These are phyloP conservation scores for Protodeltote pygarga DNA, from an alignment of 2,888 invertebrate species.

Conservation along the genomic window DNA sequence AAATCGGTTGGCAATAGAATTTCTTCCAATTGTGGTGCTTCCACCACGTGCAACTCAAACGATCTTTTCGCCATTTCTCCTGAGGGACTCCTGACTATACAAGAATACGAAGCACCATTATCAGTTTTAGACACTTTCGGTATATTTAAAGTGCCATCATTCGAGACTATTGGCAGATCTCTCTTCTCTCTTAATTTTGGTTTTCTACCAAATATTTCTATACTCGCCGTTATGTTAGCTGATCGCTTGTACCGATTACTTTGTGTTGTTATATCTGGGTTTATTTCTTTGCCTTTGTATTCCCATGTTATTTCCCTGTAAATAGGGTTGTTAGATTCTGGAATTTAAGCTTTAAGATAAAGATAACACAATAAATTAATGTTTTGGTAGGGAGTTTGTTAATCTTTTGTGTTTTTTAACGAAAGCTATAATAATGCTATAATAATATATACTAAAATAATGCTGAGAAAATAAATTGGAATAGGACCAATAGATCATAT, in stretches of 20 bases:
- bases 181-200: slow-evolving; percentile 81
- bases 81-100: slow-evolving; percentile 91
- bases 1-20: slow-evolving; percentile 93
- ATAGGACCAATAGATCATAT: too few species aligned
- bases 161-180: slow-evolving; percentile 62
- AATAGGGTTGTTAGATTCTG: slow-evolving; percentile 31
- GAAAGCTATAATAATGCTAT: too few species aligned
- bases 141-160: slow-evolving; percentile 87
- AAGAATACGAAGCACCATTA: slow-evolving; percentile 92
- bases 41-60: slow-evolving; percentile 90
- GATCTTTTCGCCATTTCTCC: slow-evolving; percentile 92
- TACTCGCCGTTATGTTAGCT: slow-evolving; percentile 66
- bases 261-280: slow-evolving; percentile 61
- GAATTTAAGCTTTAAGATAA: too few species aligned
- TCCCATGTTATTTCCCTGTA: slow-evolving; percentile 84
- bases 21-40: slow-evolving; percentile 93
- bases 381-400: too few species aligned
- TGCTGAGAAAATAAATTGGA: too few species aligned
- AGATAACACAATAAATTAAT: too few species aligned
- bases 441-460: too few species aligned
- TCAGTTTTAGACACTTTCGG: slow-evolving; percentile 88
- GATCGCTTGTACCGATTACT: slow-evolving; percentile 72
- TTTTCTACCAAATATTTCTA: slow-evolving; percentile 81
- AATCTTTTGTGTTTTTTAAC: too few species aligned
- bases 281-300: slow-evolving; percentile 79